Conservation (phyloP, 92 coral and sea anemone species). For the Siderastrea radians region DNA sequence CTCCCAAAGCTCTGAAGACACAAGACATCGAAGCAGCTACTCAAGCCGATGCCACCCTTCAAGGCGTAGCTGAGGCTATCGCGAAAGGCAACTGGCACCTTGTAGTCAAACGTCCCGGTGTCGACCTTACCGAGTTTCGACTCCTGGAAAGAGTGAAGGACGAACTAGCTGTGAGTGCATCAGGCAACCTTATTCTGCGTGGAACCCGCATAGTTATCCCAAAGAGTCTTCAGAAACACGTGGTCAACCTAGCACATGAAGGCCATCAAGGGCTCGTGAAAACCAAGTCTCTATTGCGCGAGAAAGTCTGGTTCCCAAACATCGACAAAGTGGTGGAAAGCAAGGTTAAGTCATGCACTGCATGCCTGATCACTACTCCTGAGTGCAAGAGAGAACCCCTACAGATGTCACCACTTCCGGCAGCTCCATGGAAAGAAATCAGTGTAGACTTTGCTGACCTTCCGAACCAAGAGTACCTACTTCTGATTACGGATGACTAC, state of each 20-base stretch:
- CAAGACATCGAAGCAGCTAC: constrained; percentile 60
- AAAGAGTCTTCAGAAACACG: constrained; percentile 51
- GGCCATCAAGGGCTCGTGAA: constrained; percentile 48
- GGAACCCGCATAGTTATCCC: constrained; percentile 73
- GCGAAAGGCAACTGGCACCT: constrained; percentile 53
- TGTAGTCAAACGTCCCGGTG: background rate
- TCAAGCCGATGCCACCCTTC: background rate
- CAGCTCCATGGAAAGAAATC: constrained; percentile 65
- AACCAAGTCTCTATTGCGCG: constrained; percentile 61
- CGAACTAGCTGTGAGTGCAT: constrained; percentile 43
- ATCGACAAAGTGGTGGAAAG: constrained; percentile 65
- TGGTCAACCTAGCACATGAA: constrained; percentile 18
- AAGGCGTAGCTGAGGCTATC: constrained; percentile 60
- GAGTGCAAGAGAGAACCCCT: constrained; percentile 62
- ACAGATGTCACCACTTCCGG: constrained; percentile 72
- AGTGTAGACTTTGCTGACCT: constrained; percentile 64
- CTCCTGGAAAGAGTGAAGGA: constrained; percentile 53
- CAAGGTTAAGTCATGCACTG: constrained; percentile 51
- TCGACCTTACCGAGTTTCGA: background rate
- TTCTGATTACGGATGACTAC: constrained; percentile 47
- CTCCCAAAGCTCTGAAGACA: constrained; percentile 57
- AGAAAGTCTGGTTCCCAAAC: constrained; percentile 71
- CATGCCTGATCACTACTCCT: constrained; percentile 39
- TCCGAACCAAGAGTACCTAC: constrained; percentile 1
- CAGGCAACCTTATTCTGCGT: constrained; percentile 53